phyloP scores from a whole-genome alignment of 2,113 vertebrate species.

The Natator depressus region DNA sequence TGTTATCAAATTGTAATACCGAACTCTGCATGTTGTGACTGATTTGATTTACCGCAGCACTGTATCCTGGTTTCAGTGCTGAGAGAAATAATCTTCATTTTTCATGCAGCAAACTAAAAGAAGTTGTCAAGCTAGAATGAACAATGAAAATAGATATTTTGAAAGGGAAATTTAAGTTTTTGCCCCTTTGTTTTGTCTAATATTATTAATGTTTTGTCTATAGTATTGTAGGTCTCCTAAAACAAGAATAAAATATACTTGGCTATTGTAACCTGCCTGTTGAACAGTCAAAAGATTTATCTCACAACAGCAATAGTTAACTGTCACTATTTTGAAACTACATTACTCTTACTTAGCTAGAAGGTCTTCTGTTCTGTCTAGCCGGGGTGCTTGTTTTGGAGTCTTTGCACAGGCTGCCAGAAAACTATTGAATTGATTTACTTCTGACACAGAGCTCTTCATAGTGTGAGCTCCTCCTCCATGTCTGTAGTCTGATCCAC shows the following conservation, averaged over 20 bases:
- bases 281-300: not conserved
- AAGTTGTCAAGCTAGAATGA: conserved; percentile 35
- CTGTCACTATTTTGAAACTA: not conserved
- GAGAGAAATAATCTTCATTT: conserved; percentile 40
- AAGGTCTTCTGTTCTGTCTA: not conserved
- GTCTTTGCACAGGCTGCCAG: not conserved
- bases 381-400: not conserved
- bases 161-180: conserved; percentile 49
- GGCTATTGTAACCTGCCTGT: not conserved
- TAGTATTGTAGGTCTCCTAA: not conserved
- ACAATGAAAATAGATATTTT: conserved; percentile 53
- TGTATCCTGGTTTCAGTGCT: not conserved
- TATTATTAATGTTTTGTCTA: conserved; percentile 65
- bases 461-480: not conserved
- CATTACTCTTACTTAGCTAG: not conserved
- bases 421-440: not conserved
- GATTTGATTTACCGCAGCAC: not conserved
- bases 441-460: not conserved
- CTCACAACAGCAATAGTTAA: not conserved
- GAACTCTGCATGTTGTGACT: not conserved
- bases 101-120: conserved; percentile 28
- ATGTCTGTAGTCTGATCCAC: not conserved
- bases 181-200: conserved; percentile 61
- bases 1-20: conserved; percentile 3
- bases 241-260: not conserved